Conservation (phyloP, 53 echinoderm and acorn worm species). For the Mesocentrotus franciscanus region DNA sequence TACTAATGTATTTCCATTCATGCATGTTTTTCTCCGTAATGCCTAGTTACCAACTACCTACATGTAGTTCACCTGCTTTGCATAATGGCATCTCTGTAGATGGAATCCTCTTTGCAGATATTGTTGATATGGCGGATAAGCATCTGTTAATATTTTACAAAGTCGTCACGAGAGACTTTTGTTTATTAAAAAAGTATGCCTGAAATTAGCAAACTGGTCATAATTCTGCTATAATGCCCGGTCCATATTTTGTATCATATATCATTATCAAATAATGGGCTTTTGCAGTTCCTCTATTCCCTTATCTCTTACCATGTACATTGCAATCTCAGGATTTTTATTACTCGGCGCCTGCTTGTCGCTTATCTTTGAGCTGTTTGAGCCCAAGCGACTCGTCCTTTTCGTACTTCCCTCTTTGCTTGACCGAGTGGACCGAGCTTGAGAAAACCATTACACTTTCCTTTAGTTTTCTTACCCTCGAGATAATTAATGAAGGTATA, state of each 20-base stretch:
- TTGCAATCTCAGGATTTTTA: neutral
- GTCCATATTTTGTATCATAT: neutral
- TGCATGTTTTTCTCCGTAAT: no score
- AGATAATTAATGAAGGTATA: slow-evolving; percentile 60
- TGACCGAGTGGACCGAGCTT: neutral
- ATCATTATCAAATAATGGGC: neutral
- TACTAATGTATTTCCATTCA: no score
- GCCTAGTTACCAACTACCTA: no score
- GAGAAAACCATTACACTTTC: neutral
- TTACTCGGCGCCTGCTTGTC: neutral
- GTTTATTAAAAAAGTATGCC: no score
- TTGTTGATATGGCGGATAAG: no score
- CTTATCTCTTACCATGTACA: neutral
- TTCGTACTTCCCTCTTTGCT: neutral
- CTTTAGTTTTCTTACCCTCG: neutral
- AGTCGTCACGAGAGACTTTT: no score
- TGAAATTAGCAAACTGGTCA: no score
- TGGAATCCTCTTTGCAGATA: no score
- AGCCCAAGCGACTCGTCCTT: neutral
- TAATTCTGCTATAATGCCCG: neutral
- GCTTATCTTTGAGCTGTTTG: neutral
- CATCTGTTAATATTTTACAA: no score
- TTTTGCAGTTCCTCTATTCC: neutral
- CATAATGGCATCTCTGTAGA: no score
- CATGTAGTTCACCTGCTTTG: no score